phyloP scores from a whole-genome alignment of 2,888 invertebrate genomes.

The Mimachlamys varia region DNA sequence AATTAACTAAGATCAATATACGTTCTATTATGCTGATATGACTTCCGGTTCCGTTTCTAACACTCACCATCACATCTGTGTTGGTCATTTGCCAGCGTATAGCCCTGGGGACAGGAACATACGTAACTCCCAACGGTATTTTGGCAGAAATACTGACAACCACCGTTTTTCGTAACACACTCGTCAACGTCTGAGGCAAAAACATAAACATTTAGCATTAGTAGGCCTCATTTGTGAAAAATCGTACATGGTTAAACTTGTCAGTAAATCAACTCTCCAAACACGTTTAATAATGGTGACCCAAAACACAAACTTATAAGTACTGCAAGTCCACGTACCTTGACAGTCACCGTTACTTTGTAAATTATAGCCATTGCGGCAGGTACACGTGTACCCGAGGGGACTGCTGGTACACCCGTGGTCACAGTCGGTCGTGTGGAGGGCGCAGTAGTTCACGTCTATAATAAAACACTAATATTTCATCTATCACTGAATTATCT shows the following conservation, averaged over 20 bases:
- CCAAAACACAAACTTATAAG: too few species aligned
- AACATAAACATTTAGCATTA: neutral
- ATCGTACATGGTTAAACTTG: too few species aligned
- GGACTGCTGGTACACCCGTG: neutral
- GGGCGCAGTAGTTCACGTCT: constrained; percentile 4
- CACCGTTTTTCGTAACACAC: constrained; percentile 28
- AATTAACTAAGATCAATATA: neutral
- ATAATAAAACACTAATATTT: neutral
- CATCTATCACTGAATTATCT: too few species aligned
- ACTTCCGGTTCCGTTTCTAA: neutral
- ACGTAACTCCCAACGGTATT: constrained; percentile 37
- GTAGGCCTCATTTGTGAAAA: too few species aligned
- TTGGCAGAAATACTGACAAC: constrained; percentile 31
- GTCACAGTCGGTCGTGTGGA: neutral
- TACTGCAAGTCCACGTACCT: neutral
- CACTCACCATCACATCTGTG: constrained; percentile 36
- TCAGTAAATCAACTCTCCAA: too few species aligned
- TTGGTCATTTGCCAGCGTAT: neutral
- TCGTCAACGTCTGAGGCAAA: constrained; percentile 36
- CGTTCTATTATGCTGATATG: neutral
- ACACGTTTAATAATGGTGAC: too few species aligned
- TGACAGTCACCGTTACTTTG: neutral
- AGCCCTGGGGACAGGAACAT: constrained; percentile 37
- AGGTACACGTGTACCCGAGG: constrained; percentile 2
- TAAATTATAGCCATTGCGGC: neutral